Conservation (phyloP, 2,888 invertebrate genomes). For the Ophioninae sp. region DNA sequence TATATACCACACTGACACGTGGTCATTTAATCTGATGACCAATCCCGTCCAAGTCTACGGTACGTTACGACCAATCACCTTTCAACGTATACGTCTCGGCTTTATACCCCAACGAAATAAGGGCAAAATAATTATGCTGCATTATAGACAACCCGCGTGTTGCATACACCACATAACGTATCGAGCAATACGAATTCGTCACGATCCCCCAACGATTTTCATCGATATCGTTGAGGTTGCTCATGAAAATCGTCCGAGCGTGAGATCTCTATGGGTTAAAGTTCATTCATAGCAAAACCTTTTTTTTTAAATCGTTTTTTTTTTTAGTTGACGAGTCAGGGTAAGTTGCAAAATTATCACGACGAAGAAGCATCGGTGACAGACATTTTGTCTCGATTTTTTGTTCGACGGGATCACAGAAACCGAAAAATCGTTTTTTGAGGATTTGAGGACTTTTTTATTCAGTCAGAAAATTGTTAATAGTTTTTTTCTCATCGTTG, state of each 20-base stretch:
- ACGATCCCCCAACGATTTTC: slow-evolving; percentile 7
- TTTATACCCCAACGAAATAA: slow-evolving; percentile 70
- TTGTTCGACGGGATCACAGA: no score
- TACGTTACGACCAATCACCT: slow-evolving; percentile 71
- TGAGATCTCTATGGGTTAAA: background rate
- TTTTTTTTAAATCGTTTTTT: no score
- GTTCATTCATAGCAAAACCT: no score
- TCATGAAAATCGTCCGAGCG: background rate
- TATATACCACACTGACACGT: slow-evolving; percentile 80
- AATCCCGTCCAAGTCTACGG: slow-evolving; percentile 71
- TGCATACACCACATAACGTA: slow-evolving; percentile 18
- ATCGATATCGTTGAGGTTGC: background rate
- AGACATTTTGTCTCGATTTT: no score
- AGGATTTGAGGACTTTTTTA: no score
- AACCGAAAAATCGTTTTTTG: no score
- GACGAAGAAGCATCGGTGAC: no score
- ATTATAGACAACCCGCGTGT: slow-evolving; percentile 54
- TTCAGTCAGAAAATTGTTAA: no score
- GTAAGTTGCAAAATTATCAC: no score
- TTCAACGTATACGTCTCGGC: slow-evolving; percentile 68
- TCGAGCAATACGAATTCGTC: slow-evolving; percentile 1
- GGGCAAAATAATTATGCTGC: slow-evolving; percentile 74
- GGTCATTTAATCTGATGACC: slow-evolving; percentile 79
- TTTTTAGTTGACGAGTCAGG: no score
- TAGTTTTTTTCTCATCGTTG: no score